Base-by-base conservation (phyloP, 2,797 vertebrate genomes). In the Xiphophorus birchmanni region DNA sequence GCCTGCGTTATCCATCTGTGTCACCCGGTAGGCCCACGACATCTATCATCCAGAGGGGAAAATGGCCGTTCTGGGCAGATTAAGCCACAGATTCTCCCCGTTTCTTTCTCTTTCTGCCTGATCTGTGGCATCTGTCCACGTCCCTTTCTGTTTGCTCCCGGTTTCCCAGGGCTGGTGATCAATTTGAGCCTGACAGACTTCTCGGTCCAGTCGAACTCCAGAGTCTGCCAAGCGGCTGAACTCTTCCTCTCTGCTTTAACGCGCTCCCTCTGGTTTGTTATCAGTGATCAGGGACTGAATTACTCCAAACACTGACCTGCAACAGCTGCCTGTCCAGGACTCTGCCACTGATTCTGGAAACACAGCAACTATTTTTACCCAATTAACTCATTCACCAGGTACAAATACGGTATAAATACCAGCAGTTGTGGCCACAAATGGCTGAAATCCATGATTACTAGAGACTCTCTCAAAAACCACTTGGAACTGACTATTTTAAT, bases 1-100 rank as follows among this genome's bases (percentile, higher is more conserved):
- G 96, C 96, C 92, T 93, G 96, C 84, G 97, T 97, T 96, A 99
- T 99, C 97, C 97, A 97, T 99, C 97, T 99, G 96, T 97, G 97
- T 98, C 97, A 98, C 96, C 93, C 84, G 90, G 96, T 95, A 95
- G 96, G 96, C 96, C 96, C 93, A 95, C 96, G 94, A 96, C 96
- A 98, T 98, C 97, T 97, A 98, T 98, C 97, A 98, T 97, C 97
- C 96, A 72, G 82, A 83, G 84, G 90, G 78, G 72, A 74, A 89
- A 90, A 91, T 78, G 87, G 83, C 84, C 84, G 72, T 83, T 91
- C 90, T 79, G 88, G 78, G 84, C 86, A 92, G 85, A 93, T 93
- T 91, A 90, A 90, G 88, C 82, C 90, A 90, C 85, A 89, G 88
- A 88, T 92, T 89, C 86, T 87, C n/a, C 77, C 29, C 42, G 81